These are phyloP conservation scores for Sebastes iracundus DNA, from an alignment of 2,797 vertebrate species.

Conservation along the genomic window DNA sequence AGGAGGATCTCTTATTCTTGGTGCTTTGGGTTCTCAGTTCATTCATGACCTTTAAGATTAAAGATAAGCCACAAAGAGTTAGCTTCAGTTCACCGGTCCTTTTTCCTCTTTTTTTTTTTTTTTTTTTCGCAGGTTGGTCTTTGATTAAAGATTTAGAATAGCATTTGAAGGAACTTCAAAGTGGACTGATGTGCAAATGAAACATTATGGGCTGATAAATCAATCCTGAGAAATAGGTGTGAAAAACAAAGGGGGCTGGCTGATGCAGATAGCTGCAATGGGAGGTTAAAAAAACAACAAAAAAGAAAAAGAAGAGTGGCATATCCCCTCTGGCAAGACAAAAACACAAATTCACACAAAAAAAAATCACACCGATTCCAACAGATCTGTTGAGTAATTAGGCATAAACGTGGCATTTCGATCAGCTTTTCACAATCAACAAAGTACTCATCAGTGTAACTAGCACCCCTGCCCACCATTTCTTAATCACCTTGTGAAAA, in stretches of 20 bases:
- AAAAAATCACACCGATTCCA: neutral
- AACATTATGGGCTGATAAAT: constrained; percentile 51
- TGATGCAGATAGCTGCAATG: constrained; percentile 26
- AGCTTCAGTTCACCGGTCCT: constrained; percentile 42
- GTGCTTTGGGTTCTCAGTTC: constrained; percentile 57
- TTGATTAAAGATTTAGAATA: constrained; percentile 64
- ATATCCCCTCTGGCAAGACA: constrained; percentile 1
- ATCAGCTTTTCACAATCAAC: constrained; percentile 17
- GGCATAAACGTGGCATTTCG: constrained; percentile 17
- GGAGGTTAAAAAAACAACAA: constrained; percentile 9
- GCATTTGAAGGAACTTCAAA: constrained; percentile 51
- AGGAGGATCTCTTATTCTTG: constrained; percentile 47
- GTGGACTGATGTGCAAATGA: constrained; percentile 50
- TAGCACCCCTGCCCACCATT: neutral
- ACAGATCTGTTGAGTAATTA: constrained; percentile 45
- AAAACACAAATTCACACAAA: neutral
- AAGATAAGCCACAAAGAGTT: constrained; percentile 67
- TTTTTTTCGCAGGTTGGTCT: constrained; percentile 21
- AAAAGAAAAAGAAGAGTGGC: neutral
- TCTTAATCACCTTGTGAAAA: neutral
- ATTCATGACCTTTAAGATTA: constrained; percentile 74
- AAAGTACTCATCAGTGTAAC: constrained; percentile 11
- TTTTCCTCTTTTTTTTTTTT: constrained; percentile 15
- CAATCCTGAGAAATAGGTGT: constrained; percentile 45
- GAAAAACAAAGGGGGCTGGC: constrained; percentile 26